phyloP scores from a whole-genome alignment of 2,797 vertebrate genomes.

The Adrianichthys oophorus region DNA sequence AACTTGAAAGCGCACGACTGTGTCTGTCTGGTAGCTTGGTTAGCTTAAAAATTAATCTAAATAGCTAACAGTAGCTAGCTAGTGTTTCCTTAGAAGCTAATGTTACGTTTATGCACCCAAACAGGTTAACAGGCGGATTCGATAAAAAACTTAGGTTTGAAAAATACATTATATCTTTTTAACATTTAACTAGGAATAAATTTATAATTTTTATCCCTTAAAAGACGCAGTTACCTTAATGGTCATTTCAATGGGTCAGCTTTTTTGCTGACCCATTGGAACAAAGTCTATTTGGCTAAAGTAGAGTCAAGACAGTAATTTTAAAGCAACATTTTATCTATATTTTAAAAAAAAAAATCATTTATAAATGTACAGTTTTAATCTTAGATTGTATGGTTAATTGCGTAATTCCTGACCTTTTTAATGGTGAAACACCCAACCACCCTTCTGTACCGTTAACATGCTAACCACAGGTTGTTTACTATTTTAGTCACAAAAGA shows the following conservation, averaged over 20 bases:
- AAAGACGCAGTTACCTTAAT: too few species aligned
- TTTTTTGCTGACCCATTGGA: too few species aligned
- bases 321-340: slow-evolving; percentile 6
- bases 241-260: too few species aligned
- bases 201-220: too few species aligned
- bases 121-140: slow-evolving; percentile 42
- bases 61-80: slow-evolving; percentile 37
- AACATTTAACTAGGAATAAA: too few species aligned
- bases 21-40: slow-evolving; percentile 12
- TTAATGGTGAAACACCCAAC: too few species aligned
- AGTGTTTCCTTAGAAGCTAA: slow-evolving; percentile 38
- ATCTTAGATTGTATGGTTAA: not conserved
- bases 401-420: slow-evolving; percentile 22
- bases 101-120: slow-evolving; percentile 22
- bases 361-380: not conserved
- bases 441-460: too few species aligned
- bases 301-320: slow-evolving; percentile 6
- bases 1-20: not conserved
- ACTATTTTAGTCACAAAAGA: too few species aligned
- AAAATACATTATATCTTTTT: not conserved
- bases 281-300: not conserved
- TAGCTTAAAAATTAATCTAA: slow-evolving; percentile 13
- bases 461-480: too few species aligned
- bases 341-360: fast-evolving
- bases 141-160: not conserved